Base-by-base conservation (phyloP, 2,797 vertebrate species). In the Lateolabrax maculatus region DNA sequence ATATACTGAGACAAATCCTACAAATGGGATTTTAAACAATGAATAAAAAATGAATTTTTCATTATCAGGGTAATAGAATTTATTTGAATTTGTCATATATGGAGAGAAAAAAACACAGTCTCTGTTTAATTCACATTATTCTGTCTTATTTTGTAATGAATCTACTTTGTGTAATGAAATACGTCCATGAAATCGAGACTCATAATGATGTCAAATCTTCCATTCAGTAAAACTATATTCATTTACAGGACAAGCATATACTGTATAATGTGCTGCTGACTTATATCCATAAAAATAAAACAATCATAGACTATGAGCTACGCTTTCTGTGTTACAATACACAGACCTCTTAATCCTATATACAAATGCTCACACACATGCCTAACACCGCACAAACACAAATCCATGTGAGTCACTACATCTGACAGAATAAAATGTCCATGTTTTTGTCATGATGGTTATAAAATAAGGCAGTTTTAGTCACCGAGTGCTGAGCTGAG, bases 331-430 rank as follows among this genome's bases (percentile, higher is more conserved):
- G 71, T 55, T 78, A 78, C 52, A 64, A 80, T 75, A 71, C 79
- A 88, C 62, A 81, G 51, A 78, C 41, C 60, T 76, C 31, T 77
- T 79, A 31, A 73, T 87, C 60, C 67, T 88, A 89, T 89, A 44
- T 90, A 92, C 92, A 93, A 85, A 89, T 65, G 65, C 78, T 82
- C 90, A 85, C 79, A 81, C 78, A 79, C 78, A 87, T 60, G 49
- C 79, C 13, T 68, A 80, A 80, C 65, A 85, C 67, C 71, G 87
- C 69, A 81, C 75, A 85, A 67, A 80, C n/a, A 72, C 43, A 84
- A 77, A 81, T 71, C 63, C 66, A 74, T 61, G 37, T 79, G 62
- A 79, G 66, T 78, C 79, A 80, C 77, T 25, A 69, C 64, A 81
- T 71, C 43, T 53, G 49, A 61, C 34, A 60, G 70, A 60, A 68